phyloP scores from a whole-genome alignment of 2,888 invertebrate species.

The Penaeus monodon region DNA sequence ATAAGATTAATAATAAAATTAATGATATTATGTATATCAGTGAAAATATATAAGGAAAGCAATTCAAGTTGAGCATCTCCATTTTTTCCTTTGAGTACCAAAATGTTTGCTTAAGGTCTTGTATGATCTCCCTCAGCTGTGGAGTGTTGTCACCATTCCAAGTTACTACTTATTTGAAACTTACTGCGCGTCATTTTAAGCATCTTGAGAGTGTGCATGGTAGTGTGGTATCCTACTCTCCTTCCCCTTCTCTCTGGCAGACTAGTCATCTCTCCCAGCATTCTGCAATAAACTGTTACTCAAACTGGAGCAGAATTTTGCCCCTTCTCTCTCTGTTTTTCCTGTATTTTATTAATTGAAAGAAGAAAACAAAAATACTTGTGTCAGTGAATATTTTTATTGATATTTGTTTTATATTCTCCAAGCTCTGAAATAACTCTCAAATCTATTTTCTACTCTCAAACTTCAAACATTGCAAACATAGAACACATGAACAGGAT shows the following conservation, averaged over 20 bases:
- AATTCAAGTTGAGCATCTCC: too few relatives aligned
- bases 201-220: constrained; percentile 49
- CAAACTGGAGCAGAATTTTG: neutral
- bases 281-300: neutral
- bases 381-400: too few relatives aligned
- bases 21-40: too few relatives aligned
- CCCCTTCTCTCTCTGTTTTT: neutral
- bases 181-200: constrained; percentile 30
- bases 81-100: neutral
- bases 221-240: constrained; percentile 18
- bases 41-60: too few relatives aligned
- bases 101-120: neutral
- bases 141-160: constrained; percentile 34
- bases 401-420: too few relatives aligned
- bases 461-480: too few relatives aligned
- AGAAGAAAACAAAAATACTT: too few relatives aligned
- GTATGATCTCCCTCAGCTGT: neutral
- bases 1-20: too few relatives aligned
- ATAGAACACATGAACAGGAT: too few relatives aligned
- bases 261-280: neutral
- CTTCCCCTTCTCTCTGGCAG: neutral
- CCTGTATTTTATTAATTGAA: too few relatives aligned
- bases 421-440: too few relatives aligned
- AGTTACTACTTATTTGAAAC: constrained; percentile 42
- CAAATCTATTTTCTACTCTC: too few relatives aligned